A percentile compares a stretch with the other conserved stretches of the same genome.
Conservation (phyloP, 1,140 invertebrate species). For the Lepidurus couesii region DNA sequence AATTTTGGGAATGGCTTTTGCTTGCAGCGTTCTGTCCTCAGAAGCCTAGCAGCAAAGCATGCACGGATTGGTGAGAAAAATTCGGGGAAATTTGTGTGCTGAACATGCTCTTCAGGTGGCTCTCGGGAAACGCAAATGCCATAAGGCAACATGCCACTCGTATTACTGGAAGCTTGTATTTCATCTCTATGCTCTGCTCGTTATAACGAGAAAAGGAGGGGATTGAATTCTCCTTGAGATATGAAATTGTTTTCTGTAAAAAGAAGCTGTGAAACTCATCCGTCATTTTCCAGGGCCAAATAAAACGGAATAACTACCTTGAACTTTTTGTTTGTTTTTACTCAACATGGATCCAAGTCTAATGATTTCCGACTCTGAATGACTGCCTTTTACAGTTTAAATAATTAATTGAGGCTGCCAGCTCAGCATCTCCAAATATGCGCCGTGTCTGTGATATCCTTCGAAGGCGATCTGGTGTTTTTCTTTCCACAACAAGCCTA, state of each 20-base stretch:
- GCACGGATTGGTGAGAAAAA: background rate
- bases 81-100: background rate
- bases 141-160: conserved; percentile 5
- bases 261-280: conserved; percentile 19
- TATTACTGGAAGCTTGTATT: background rate
- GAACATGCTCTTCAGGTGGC: background rate
- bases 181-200: background rate
- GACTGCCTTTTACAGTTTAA: background rate
- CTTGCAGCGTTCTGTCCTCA: background rate
- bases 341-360: background rate
- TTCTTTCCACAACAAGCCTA: no score
- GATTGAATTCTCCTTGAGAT: conserved; percentile 5
- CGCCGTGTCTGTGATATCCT: no score
- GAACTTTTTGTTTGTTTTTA: conserved; percentile 4
- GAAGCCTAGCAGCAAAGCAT: background rate
- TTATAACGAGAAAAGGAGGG: background rate
- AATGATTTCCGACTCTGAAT: background rate
- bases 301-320: background rate
- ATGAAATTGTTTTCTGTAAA: background rate
- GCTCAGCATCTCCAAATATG: background rate
- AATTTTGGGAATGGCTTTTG: background rate
- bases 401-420: background rate
- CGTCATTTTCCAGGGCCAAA: conserved; percentile 15
- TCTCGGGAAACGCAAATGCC: background rate
- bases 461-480: no score